A percentile compares a stretch with the other conserved stretches of the same genome.
These are phyloP conservation scores for Latrodectus elegans DNA, from an alignment of 2,888 invertebrate genomes.

Conservation along the genomic window DNA sequence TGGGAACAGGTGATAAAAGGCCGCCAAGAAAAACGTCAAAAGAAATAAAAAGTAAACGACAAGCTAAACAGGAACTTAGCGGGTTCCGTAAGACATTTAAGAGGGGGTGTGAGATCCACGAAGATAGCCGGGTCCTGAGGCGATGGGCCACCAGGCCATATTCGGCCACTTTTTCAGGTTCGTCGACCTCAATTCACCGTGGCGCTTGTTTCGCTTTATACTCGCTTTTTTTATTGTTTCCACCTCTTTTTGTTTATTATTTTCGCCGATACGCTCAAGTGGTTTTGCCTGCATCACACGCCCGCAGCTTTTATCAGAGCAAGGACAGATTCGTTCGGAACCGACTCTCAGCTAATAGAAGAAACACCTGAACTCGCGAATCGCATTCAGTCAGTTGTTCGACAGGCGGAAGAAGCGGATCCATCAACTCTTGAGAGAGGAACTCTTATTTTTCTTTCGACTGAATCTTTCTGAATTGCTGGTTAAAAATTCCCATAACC, in stretches of 20 bases:
- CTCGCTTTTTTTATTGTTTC: constrained; percentile 19
- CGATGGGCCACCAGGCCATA: constrained; percentile 68
- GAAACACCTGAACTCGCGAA: too few relatives aligned
- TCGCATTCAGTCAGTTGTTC: too few relatives aligned
- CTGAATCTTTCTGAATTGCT: too few relatives aligned
- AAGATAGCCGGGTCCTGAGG: constrained; percentile 46
- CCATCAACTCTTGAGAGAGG: too few relatives aligned
- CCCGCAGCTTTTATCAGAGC: constrained; percentile 51
- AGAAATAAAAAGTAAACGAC: not conserved
- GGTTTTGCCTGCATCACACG: constrained; percentile 44
- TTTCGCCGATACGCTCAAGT: constrained; percentile 51
- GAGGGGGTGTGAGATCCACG: not conserved
- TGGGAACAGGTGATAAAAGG: constrained; percentile 1
- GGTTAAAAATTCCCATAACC: too few relatives aligned
- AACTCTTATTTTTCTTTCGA: too few relatives aligned
- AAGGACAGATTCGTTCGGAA: constrained; percentile 9
- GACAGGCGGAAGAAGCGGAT: too few relatives aligned
- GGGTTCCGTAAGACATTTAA: not conserved
- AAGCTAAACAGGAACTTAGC: constrained; percentile 10
- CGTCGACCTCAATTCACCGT: constrained; percentile 64
- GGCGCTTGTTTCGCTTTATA: constrained; percentile 30
- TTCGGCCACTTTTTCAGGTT: constrained; percentile 67
- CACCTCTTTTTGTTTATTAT: constrained; percentile 29
- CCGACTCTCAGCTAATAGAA: too few relatives aligned
- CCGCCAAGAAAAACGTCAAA: not conserved